Percentiles rank a stretch among this genome's conserved stretches.
phyloP scores from a whole-genome alignment of 53 echinoderm and acorn worm species.

The Actinopyga echinites region DNA sequence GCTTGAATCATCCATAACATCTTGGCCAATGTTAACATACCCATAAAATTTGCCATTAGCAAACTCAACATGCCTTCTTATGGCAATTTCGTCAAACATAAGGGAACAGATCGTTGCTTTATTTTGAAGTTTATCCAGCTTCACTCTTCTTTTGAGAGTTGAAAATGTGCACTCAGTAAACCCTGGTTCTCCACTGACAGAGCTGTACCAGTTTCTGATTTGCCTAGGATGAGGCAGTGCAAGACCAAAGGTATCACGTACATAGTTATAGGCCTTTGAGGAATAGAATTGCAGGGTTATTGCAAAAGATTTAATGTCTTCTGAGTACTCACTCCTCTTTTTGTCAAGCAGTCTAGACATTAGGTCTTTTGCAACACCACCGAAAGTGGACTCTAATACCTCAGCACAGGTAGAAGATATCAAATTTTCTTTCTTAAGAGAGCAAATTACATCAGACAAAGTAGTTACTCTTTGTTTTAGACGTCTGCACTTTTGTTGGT shows the following conservation, averaged over 20 bases:
- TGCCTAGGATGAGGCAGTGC: slow-evolving; percentile 41
- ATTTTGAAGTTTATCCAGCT: not conserved
- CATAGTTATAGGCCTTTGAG: slow-evolving; percentile 53
- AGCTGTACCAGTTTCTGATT: slow-evolving; percentile 52
- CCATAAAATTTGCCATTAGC: slow-evolving; percentile 13
- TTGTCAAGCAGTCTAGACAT: slow-evolving; percentile 14
- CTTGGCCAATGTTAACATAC: slow-evolving; percentile 43
- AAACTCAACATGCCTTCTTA: slow-evolving; percentile 39
- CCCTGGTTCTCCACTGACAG: slow-evolving; percentile 45
- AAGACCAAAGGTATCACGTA: slow-evolving; percentile 39
- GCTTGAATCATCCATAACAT: slow-evolving; percentile 3
- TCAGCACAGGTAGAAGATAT: slow-evolving; percentile 49
- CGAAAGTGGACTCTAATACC: slow-evolving; percentile 30
- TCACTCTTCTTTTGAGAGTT: not conserved
- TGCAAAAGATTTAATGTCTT: slow-evolving; percentile 49
- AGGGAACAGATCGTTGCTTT: slow-evolving; percentile 24
- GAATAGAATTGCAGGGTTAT: slow-evolving; percentile 59
- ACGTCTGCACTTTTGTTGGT: slow-evolving; percentile 33
- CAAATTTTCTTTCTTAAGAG: slow-evolving; percentile 5
- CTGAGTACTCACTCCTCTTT: not conserved
- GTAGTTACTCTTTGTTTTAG: slow-evolving; percentile 38
- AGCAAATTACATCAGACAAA: slow-evolving; percentile 2
- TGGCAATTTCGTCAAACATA: slow-evolving; percentile 60
- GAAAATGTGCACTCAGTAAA: slow-evolving; percentile 47
- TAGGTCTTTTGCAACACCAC: slow-evolving; percentile 22